phyloP scores from a whole-genome alignment of 2,113 vertebrate species.

The Enhydra lutris region DNA sequence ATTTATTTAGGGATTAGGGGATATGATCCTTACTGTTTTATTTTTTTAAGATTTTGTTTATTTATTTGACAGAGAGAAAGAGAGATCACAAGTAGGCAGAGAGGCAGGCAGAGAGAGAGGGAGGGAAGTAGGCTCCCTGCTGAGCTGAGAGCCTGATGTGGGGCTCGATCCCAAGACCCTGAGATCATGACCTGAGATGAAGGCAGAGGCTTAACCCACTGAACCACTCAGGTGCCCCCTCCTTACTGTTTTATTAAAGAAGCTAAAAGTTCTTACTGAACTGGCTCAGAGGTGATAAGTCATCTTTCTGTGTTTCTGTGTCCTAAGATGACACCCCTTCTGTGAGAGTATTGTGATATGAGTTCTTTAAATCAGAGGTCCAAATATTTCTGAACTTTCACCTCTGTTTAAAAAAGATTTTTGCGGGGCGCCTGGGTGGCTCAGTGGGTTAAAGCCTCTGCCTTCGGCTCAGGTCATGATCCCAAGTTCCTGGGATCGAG shows the following conservation, averaged over 20 bases:
- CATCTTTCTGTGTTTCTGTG: background rate
- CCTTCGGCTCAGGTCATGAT: too few species aligned
- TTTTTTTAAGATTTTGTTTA: background rate
- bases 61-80: too few species aligned
- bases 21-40: background rate
- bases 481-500: too few species aligned
- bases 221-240: too few species aligned
- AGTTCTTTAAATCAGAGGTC: conserved; percentile 16
- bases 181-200: too few species aligned
- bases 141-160: too few species aligned
- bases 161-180: too few species aligned
- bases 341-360: background rate
- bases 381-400: background rate
- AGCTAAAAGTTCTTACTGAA: background rate
- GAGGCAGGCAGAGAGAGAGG: too few species aligned
- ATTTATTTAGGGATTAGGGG: background rate
- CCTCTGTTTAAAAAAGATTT: background rate
- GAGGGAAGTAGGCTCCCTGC: too few species aligned
- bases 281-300: background rate
- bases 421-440: background rate
- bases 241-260: background rate
- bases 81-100: too few species aligned
- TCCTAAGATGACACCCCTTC: background rate
- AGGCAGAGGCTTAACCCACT: too few species aligned
- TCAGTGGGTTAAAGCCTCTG: too few species aligned